These are phyloP conservation scores for Brachionus asplanchnoidis DNA, from an alignment of 1,140 invertebrate species.

Conservation along the genomic window DNA sequence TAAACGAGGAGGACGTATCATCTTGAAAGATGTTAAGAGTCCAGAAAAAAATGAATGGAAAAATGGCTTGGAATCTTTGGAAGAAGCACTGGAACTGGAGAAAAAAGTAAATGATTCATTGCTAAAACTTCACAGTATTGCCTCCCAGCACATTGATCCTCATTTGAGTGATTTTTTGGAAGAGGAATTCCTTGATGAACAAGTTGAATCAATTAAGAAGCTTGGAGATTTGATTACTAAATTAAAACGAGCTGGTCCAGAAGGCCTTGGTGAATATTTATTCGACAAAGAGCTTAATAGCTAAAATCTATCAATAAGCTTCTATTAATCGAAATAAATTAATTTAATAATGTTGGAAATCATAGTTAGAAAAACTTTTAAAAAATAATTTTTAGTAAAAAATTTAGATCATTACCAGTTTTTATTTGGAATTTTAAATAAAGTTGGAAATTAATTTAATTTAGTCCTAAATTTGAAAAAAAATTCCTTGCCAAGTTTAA, in stretches of 20 bases:
- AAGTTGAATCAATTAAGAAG: constrained; percentile 33
- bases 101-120: constrained; percentile 32
- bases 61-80: neutral
- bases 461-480: too few relatives aligned
- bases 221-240: constrained; percentile 21
- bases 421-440: too few relatives aligned
- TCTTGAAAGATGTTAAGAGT: constrained; percentile 2
- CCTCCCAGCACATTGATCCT: neutral
- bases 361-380: neutral
- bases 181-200: constrained; percentile 30
- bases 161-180: constrained; percentile 22
- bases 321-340: neutral
- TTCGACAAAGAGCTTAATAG: constrained; percentile 17
- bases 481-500: too few relatives aligned
- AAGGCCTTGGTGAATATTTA: constrained; percentile 39
- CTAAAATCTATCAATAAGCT: neutral
- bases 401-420: too few relatives aligned
- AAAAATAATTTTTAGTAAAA: too few relatives aligned
- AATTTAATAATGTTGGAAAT: neutral
- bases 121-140: neutral
- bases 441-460: too few relatives aligned
- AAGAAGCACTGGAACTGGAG: constrained; percentile 16
- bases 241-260: constrained; percentile 3
- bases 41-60: constrained; percentile 25
- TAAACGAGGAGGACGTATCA: constrained; percentile 64